phyloP scores from a whole-genome alignment of 53 echinoderm and acorn worm genomes.

The Echinometra lucunter region DNA sequence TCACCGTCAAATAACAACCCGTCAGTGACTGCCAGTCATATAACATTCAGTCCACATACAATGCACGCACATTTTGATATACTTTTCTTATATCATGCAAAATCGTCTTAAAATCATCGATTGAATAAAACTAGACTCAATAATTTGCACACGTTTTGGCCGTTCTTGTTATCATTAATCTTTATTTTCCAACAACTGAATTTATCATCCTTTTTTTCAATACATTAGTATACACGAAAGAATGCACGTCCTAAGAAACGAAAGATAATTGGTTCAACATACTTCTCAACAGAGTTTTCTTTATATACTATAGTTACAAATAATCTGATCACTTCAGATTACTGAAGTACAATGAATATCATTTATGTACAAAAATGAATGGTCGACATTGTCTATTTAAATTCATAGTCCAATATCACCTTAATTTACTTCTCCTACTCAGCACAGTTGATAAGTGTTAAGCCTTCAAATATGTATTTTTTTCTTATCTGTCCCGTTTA shows the following conservation, averaged over 20 bases:
- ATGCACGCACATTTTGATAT: too few relatives aligned
- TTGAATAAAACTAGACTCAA: not conserved
- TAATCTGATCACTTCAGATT: not conserved
- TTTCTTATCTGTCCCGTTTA: not conserved
- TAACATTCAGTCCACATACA: too few relatives aligned
- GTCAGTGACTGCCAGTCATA: too few relatives aligned
- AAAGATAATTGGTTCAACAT: not conserved
- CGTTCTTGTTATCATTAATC: not conserved
- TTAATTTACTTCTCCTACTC: not conserved
- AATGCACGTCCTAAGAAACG: not conserved
- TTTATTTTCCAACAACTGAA: not conserved
- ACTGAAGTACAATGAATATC: constrained; percentile 29
- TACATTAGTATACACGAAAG: not conserved
- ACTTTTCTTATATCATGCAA: too few relatives aligned
- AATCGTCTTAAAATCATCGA: too few relatives aligned
- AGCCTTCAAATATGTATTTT: not conserved
- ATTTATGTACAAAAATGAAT: not conserved
- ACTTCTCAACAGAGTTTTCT: constrained; percentile 5
- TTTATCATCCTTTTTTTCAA: not conserved
- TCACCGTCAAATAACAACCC: too few relatives aligned
- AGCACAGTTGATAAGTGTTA: not conserved
- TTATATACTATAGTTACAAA: not conserved
- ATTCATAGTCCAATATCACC: not conserved
- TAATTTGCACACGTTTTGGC: not conserved
- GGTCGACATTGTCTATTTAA: not conserved